Base-by-base conservation (phyloP, 2,797 vertebrate genomes). In the Aselliscus stoliczkanus region DNA sequence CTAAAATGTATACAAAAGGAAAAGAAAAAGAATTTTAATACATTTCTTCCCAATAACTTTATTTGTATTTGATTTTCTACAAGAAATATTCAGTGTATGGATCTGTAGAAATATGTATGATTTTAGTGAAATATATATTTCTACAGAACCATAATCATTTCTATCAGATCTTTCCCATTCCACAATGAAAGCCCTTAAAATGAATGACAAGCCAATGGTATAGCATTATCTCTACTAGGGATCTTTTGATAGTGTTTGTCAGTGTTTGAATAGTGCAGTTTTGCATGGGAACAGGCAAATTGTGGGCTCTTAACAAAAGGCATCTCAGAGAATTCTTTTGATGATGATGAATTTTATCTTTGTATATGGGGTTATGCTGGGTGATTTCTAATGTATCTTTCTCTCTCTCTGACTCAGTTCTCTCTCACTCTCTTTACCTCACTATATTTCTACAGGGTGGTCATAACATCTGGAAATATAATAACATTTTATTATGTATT, bases 161-260 rank as follows among this genome's bases (percentile, higher is more conserved):
- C 77, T 93, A 96, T 93, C 96, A 96, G 79, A 87, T 96, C 70
- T 94, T 97, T 93, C 97, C 88, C 90, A 84, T 92, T 93, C 50
- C 27, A 69, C 64, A 93, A 97, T 93, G 96, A 88, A 97, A 93
- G 82, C 93, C 81, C 79, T 97, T 97, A 96, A 96, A 95, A 94
- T 96, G 96, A 97, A 94, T 98, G 97, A 97, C 96, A 98, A 86
- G 92, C 72, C 97, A 96, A 87, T 96, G 88, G 77, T 96, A 92
- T 95, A 83, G 93, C 88, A 95, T 97, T 97, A 96, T 95, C 95
- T 97, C 79, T 95, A 95, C 64, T 73, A 95, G 75, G 60, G 86
- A 96, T 96, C 94, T 91, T 94, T 93, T 94, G 88, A 93, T 95
- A 97, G 80, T 96, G 90, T 97, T 97, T 97, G 93, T 97, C 96